A percentile compares a stretch with the other conserved stretches of the same genome.
Evolutionary conservation across 2,797 vertebrate genomes (phyloP).

Genomic region (Psittacula derbiana): DNA sequence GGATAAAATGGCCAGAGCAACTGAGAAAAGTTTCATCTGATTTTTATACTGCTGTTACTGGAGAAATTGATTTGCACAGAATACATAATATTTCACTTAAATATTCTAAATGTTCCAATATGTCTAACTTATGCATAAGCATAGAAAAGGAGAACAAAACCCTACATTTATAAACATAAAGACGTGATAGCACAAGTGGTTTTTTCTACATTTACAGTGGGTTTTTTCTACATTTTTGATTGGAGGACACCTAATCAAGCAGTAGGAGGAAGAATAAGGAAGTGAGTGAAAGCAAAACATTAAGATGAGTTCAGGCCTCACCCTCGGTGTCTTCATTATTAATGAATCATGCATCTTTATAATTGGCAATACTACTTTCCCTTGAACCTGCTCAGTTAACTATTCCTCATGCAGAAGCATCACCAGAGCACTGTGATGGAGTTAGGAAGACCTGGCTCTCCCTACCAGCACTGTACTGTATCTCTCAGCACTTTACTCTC

Average conservation of each 20-base stretch:
- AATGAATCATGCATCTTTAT: neutral
- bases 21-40: neutral
- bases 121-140: neutral
- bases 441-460: neutral
- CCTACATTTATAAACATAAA: neutral
- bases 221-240: neutral
- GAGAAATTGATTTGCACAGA: neutral
- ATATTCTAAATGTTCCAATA: neutral
- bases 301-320: neutral
- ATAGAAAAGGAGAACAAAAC: neutral
- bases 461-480: fast-evolving
- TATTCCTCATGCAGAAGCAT: neutral
- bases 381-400: neutral
- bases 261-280: neutral
- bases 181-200: neutral
- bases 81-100: neutral
- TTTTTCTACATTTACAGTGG: neutral
- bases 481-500: neutral
- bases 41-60: neutral
- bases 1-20: neutral
- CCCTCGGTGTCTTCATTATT: neutral
- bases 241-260: neutral
- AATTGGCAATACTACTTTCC: neutral
- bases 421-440: neutral
- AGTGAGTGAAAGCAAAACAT: neutral